Evolutionary conservation across 2,113 vertebrate genomes (phyloP).

Genomic region (Nyctereutes procyonoides): DNA sequence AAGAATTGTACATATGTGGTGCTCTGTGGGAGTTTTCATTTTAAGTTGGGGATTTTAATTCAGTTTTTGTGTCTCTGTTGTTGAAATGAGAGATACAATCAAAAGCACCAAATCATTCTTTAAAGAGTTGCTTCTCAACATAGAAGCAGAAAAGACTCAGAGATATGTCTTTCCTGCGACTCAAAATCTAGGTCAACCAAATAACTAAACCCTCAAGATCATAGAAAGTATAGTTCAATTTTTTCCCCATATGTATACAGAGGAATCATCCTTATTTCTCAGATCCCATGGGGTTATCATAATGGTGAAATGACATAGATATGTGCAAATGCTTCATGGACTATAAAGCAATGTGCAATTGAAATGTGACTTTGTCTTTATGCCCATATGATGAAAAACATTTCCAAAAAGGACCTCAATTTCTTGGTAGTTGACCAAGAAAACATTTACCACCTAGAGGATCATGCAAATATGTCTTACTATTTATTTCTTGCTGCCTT

Average conservation of each 20-base stretch:
- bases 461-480: neutral
- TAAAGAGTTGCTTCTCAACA: neutral
- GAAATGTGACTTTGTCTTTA: neutral
- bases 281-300: neutral
- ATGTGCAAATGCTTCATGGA: neutral
- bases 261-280: neutral
- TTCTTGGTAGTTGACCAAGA: neutral
- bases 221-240: neutral
- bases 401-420: neutral
- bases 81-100: neutral
- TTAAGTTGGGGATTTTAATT: neutral
- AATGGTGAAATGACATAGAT: neutral
- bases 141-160: slow-evolving; percentile 11
- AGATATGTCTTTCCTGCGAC: neutral
- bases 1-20: neutral
- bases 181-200: slow-evolving; percentile 8
- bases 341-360: neutral
- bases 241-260: neutral
- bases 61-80: neutral
- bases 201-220: neutral
- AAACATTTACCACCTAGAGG: neutral
- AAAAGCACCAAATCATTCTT: neutral
- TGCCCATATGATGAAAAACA: neutral
- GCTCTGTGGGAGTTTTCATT: neutral
- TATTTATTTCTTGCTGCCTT: neutral